Base-by-base conservation (phyloP, 1,140 invertebrate genomes). In the Drosophila quadrilineata region DNA sequence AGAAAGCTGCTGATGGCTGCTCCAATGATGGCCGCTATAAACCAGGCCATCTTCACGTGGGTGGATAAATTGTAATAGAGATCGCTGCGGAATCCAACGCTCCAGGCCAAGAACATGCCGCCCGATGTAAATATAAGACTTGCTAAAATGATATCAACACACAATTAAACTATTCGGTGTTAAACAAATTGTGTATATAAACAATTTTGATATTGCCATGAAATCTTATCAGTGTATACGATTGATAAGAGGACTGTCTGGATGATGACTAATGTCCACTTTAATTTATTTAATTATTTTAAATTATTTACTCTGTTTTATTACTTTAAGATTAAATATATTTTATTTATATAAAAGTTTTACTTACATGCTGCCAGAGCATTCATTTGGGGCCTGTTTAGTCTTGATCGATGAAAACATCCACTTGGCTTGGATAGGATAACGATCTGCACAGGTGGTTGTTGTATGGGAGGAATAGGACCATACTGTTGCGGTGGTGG, bases 81-180 rank as follows among this genome's bases (percentile, higher is more conserved):
- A 0, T 0, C 4, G 12, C 16, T 63, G 9, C 46, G 63, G 33
- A 84, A 76, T 16, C 76, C 76, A 31, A 64, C 17, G 28, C 71
- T 58, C 70, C 76, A 88, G 31, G 85, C 86, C 0, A 82, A 63
- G 40, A 74, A 77, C 73, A 82, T 57, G 17, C 77, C 77, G 19
- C 77, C 77, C 6, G 77, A 63, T 2, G 67, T 6, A 29, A 84
- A 82, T 48, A 82, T 85, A 0, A 84, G 17, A 3, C 41, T 21
- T 31, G 76, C 76, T 80, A n/a, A 1, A 29, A 16, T 16, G 10
- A 45, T 22, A 10, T 1, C 8, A 41, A 3, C 2, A 22, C n/a
- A n/a, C n/a, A n/a, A n/a, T n/a, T n/a, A n/a, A n/a, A n/a, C n/a
- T n/a, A n/a, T n/a, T n/a, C n/a, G n/a, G n/a, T n/a, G n/a, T n/a